These are phyloP conservation scores for Hypotaenidia okinawae DNA, from an alignment of 2,797 vertebrate species.

Conservation along the genomic window DNA sequence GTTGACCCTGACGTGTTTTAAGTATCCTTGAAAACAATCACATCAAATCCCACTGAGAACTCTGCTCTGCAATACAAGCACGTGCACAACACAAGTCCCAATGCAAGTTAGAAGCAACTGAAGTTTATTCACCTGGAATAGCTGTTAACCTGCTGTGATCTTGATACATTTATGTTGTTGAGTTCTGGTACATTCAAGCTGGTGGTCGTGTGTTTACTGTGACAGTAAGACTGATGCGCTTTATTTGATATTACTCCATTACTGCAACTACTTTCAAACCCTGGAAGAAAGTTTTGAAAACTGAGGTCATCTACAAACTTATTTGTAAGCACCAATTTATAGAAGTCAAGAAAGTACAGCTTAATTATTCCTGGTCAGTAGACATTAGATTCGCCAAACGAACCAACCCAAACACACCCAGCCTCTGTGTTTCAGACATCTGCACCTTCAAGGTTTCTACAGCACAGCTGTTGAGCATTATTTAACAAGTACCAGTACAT, in stretches of 20 bases:
- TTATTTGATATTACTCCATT: constrained; percentile 95
- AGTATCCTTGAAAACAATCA: background rate
- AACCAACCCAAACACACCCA: background rate
- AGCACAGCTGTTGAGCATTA: background rate
- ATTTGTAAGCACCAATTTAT: background rate
- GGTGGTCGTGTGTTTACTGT: constrained; percentile 88
- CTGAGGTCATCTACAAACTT: background rate
- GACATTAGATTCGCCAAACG: background rate
- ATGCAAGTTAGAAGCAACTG: background rate
- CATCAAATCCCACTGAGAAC: background rate
- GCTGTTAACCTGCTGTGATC: constrained; percentile 86
- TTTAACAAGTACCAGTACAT: background rate
- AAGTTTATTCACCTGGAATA: constrained; percentile 83
- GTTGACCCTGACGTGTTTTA: background rate
- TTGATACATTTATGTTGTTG: constrained; percentile 91
- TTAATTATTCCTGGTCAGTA: background rate
- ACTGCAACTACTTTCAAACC: constrained; percentile 96
- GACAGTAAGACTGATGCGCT: constrained; percentile 89
- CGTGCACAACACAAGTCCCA: background rate
- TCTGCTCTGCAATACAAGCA: background rate
- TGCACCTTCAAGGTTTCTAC: background rate
- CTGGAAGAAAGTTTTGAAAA: constrained; percentile 70
- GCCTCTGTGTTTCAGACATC: background rate
- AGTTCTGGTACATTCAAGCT: constrained; percentile 86
- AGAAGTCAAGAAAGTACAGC: background rate